Percentiles rank a stretch among this genome's conserved stretches.
These are phyloP conservation scores for Magallana nippona DNA, from an alignment of 2,888 invertebrate species.

Conservation along the genomic window DNA sequence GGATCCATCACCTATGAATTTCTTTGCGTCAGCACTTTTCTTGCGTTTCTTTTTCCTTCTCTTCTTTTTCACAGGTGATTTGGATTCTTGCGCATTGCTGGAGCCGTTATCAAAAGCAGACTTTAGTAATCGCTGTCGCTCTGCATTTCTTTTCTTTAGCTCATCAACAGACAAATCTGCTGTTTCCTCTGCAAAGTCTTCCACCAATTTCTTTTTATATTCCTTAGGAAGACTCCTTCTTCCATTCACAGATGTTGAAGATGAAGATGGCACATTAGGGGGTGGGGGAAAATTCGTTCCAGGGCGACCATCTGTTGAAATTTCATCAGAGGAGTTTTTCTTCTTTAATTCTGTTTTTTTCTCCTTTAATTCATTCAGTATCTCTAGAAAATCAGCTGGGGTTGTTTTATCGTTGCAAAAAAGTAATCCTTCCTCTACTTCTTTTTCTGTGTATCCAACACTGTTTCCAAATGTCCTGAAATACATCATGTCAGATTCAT, in stretches of 20 bases:
- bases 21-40: not conserved
- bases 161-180: constrained; percentile 59
- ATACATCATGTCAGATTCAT: constrained; percentile 54
- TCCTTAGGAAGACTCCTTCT: constrained; percentile 56
- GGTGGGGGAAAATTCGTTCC: constrained; percentile 45
- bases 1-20: constrained; percentile 18
- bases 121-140: constrained; percentile 61
- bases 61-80: constrained; percentile 40
- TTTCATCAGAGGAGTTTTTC: not conserved
- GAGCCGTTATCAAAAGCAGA: constrained; percentile 55
- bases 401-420: constrained; percentile 63
- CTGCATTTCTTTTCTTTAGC: constrained; percentile 62
- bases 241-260: constrained; percentile 29
- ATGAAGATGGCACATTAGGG: constrained; percentile 36
- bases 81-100: constrained; percentile 19
- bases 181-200: constrained; percentile 62
- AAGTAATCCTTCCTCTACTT: constrained; percentile 60
- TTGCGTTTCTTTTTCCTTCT: constrained; percentile 47
- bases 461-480: constrained; percentile 59
- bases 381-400: constrained; percentile 64
- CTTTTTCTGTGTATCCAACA: constrained; percentile 59
- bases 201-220: constrained; percentile 59
- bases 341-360: constrained; percentile 27
- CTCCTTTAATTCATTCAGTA: constrained; percentile 53
- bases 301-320: not conserved